Evolutionary conservation across 2,113 vertebrate genomes (phyloP).

Genomic region (Antigone vipio): DNA sequence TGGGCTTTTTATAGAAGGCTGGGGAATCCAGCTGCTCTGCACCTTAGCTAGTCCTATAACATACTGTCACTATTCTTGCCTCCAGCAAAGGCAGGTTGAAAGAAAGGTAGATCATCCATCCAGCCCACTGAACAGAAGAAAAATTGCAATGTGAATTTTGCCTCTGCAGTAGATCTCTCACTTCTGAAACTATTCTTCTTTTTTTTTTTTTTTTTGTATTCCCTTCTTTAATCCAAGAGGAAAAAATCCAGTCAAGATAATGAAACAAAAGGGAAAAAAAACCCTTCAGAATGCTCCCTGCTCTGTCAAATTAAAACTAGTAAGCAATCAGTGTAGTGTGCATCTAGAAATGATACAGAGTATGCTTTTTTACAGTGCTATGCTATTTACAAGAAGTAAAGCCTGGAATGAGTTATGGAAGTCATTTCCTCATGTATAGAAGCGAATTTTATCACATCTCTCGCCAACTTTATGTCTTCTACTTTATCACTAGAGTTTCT

Average conservation of each 20-base stretch:
- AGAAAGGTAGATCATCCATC: slow-evolving; percentile 53
- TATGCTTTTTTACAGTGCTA: not conserved
- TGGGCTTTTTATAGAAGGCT: slow-evolving; percentile 42
- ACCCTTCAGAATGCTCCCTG: not conserved
- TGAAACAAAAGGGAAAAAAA: not conserved
- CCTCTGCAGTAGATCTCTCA: slow-evolving; percentile 8
- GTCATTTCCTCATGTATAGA: slow-evolving; percentile 55
- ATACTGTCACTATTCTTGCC: slow-evolving; percentile 42
- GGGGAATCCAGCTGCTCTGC: slow-evolving; percentile 46
- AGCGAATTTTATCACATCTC: slow-evolving; percentile 64
- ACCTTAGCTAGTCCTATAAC: slow-evolving; percentile 33
- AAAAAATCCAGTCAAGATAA: not conserved
- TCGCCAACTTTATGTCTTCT: slow-evolving; percentile 60
- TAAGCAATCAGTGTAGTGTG: not conserved
- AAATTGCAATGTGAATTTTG: slow-evolving; percentile 29
- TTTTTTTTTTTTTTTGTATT: not conserved
- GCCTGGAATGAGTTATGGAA: slow-evolving; percentile 56
- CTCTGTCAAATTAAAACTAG: not conserved
- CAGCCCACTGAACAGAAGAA: not conserved
- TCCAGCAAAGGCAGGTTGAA: slow-evolving; percentile 54
- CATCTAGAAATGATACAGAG: not conserved
- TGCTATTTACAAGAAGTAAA: slow-evolving; percentile 55
- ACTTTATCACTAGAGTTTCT: slow-evolving; percentile 56
- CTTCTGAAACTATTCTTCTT: not conserved
- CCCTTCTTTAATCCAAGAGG: not conserved